A percentile compares a stretch with the other conserved stretches of the same genome.
phyloP scores from a whole-genome alignment of 1,140 invertebrate species.

The Aethina tumida region DNA sequence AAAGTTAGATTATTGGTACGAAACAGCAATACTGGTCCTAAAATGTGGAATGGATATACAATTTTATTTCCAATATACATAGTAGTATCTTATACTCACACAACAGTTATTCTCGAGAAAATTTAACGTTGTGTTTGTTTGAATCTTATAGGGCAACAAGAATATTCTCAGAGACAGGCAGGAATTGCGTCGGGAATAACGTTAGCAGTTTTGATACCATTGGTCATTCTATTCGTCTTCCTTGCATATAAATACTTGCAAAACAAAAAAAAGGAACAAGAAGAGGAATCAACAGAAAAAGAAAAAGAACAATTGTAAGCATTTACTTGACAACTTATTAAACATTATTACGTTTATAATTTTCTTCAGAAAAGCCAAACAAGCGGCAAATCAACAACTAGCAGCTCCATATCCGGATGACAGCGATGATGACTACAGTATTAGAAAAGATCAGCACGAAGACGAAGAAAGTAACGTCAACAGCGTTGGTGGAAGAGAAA shows the following conservation, averaged over 20 bases:
- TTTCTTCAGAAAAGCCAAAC: background rate
- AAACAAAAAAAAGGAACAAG: slow-evolving; percentile 41
- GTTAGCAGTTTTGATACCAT: slow-evolving; percentile 61
- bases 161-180: slow-evolving; percentile 63
- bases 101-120: background rate
- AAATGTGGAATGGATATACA: slow-evolving; percentile 26
- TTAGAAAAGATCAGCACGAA: no score
- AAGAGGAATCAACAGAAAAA: slow-evolving; percentile 34
- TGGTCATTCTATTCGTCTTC: slow-evolving; percentile 61
- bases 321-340: background rate
- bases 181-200: slow-evolving; percentile 69
- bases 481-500: no score
- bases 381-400: no score
- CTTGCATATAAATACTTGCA: slow-evolving; percentile 54
- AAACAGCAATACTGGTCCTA: slow-evolving; percentile 7
- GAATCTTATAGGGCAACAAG: slow-evolving; percentile 55
- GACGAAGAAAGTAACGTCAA: no score
- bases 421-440: no score
- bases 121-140: background rate
- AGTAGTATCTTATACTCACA: background rate
- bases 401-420: no score
- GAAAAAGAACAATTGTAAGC: slow-evolving; percentile 10
- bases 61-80: background rate
- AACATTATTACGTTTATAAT: background rate
- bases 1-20: slow-evolving; percentile 11